Evolutionary conservation across 23 tunicate species (phyloP).

Genomic region (Ascidia mentula): DNA sequence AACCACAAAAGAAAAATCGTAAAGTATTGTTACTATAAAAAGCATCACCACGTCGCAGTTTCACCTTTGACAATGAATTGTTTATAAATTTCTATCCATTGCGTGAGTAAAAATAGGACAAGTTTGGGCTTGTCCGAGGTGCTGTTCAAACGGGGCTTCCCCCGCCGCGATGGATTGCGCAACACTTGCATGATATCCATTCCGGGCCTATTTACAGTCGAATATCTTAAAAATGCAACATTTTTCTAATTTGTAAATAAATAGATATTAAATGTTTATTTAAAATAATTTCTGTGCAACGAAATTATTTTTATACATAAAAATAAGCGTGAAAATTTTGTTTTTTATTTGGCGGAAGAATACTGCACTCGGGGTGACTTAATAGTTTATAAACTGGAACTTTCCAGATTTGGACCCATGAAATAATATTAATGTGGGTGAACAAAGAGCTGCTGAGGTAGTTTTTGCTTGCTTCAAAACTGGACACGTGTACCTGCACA

Average conservation of each 20-base stretch:
- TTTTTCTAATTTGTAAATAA: neutral
- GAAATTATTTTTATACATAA: neutral
- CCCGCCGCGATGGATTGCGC: neutral
- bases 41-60: no score
- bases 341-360: neutral
- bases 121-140: neutral
- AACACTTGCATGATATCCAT: neutral
- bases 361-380: neutral
- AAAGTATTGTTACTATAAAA: no score
- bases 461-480: neutral
- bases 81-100: neutral
- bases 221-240: neutral
- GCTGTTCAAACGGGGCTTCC: neutral
- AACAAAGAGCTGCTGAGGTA: neutral
- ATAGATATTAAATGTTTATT: neutral
- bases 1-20: no score
- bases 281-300: neutral
- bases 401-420: neutral
- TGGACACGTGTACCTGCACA: neutral
- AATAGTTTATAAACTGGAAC: neutral
- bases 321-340: neutral
- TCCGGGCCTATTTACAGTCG: neutral
- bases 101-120: neutral
- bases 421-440: neutral
- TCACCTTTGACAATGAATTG: no score